Conservation (phyloP, 2,113 vertebrate genomes). For the Ptilonorhynchus violaceus region DNA sequence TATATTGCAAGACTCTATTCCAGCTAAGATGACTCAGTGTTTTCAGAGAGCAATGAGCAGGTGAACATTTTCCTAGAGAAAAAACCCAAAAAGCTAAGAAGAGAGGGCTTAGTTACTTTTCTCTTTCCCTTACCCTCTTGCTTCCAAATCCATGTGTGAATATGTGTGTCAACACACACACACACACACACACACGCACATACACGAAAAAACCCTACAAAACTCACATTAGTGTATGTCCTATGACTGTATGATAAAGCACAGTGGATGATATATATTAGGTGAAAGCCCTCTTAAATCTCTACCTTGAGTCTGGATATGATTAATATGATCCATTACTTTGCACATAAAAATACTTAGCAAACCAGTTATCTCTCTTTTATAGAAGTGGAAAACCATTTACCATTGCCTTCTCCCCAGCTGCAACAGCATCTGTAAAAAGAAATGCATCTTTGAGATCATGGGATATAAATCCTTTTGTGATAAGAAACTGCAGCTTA, state of each 20-base stretch:
- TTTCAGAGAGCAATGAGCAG: neutral
- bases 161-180: neutral
- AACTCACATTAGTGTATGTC: neutral
- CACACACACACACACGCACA: neutral
- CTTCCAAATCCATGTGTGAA: neutral
- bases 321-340: conserved; percentile 22
- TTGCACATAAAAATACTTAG: neutral
- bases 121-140: neutral
- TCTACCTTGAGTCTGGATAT: neutral
- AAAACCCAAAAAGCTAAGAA: neutral
- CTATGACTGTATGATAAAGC: neutral
- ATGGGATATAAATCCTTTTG: neutral
- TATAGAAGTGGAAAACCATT: neutral
- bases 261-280: neutral
- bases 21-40: neutral
- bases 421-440: neutral
- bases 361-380: neutral
- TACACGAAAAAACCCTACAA: neutral
- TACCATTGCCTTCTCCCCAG: neutral
- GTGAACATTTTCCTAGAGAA: neutral
- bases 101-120: neutral
- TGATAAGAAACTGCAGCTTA: neutral
- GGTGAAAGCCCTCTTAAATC: neutral
- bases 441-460: neutral
- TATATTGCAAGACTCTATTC: neutral